phyloP scores from a whole-genome alignment of 2,113 vertebrate genomes.

The Terrapene triunguis region DNA sequence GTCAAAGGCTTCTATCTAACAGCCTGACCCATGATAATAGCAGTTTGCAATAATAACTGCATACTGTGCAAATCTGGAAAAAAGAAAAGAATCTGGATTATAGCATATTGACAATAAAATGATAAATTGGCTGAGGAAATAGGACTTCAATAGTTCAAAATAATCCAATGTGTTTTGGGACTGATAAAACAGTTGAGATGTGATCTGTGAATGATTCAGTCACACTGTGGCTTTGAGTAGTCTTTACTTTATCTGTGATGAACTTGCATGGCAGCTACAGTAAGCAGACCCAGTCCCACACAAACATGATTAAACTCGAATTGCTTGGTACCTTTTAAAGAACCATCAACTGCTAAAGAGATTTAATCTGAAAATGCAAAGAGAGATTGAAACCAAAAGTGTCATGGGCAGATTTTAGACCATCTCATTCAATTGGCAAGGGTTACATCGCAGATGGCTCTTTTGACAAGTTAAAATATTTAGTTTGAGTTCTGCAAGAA shows the following conservation, averaged over 20 bases:
- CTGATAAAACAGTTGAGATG: constrained; percentile 10
- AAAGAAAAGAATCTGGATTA: neutral
- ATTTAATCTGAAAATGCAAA: neutral
- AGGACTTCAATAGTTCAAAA: neutral
- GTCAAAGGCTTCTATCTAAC: neutral
- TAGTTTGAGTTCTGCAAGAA: neutral
- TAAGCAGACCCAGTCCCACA: neutral
- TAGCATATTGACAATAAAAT: neutral
- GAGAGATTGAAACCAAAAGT: neutral
- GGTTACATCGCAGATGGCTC: neutral
- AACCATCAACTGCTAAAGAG: neutral
- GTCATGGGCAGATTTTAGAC: neutral
- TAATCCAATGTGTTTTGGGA: neutral
- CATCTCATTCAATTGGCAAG: neutral
- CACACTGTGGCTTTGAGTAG: neutral
- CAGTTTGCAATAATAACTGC: neutral
- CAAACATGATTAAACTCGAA: neutral
- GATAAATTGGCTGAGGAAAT: neutral
- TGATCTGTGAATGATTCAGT: constrained; percentile 8
- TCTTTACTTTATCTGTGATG: neutral
- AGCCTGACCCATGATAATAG: neutral
- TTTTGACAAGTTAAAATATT: neutral
- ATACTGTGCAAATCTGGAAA: neutral
- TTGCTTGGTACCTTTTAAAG: neutral
- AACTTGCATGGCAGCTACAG: neutral